Evolutionary conservation across 1,140 invertebrate genomes (phyloP), one percentile per base, ranked within the genome.

Genomic region (Samia ricini): DNA sequence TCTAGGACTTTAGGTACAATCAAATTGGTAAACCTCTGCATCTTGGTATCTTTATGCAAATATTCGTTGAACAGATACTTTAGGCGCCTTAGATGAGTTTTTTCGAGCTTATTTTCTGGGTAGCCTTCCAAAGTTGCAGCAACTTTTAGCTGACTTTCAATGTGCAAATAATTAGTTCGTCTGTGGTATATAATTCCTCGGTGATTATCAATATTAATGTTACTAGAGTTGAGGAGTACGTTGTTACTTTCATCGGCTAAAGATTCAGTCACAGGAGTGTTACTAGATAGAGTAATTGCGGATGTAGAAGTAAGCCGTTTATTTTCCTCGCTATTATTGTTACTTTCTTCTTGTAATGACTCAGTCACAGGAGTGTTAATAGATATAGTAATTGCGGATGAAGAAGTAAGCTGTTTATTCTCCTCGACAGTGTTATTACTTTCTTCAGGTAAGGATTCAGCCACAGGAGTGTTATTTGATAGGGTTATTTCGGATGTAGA

Each of bases 1-100:
- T 89, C 87, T 71, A 83, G 77, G 33, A 88, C 88, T 65, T 85
- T 85, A 1, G 85, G 87, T 42, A 83, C 79, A 5, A 85, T 85
- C 19, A 85, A 60, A 60, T 85, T 81, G 0, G 69, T 50, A 61
- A 89, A 89, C 1, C 79, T 63, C 61, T 83, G 77, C 56, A 69
- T 66, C 42, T 86, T 88, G 72, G 84, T 79, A 60, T 89, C 87
- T 61, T 83, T 87, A 19, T 85, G 79, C 3, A 88, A 36, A 22
- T 79, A 84, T 54, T 89, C 85, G 56, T 88, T 88, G 56, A 86
- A 86, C 1, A 86, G 63, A 68, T 84, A 79, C 26, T 85, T 84
- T 3, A 89, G 50, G 12, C 81, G 66, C 52, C 78, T 72, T 23
- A 89, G 85, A 36, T 88, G 85, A 0, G 79, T 76, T 1, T 81